These are phyloP conservation scores for Hemicordylus capensis DNA, from an alignment of 2,113 vertebrate species.

Conservation along the genomic window DNA sequence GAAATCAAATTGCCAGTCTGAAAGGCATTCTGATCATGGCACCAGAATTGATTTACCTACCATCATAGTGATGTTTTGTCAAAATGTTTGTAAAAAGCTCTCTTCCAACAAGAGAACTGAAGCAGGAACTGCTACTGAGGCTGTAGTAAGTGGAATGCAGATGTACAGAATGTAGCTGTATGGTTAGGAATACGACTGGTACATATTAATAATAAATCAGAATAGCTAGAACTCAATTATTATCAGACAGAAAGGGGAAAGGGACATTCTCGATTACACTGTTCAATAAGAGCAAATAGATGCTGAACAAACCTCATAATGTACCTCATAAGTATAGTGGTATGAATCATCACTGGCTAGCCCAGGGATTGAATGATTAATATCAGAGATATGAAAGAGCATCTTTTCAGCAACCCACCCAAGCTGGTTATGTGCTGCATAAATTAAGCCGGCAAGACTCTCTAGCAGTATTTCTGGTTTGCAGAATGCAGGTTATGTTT, in stretches of 20 bases:
- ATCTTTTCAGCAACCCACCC: not conserved
- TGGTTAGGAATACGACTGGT: not conserved
- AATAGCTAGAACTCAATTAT: not conserved
- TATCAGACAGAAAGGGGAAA: not conserved
- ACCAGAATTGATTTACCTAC: not conserved
- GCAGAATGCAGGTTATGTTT: not conserved
- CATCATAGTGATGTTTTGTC: not conserved
- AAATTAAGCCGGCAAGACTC: not conserved
- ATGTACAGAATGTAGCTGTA: not conserved
- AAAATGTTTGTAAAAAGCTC: not conserved
- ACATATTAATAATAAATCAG: slow-evolving; percentile 8
- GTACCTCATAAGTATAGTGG: not conserved
- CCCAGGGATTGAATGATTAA: not conserved
- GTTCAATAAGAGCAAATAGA: slow-evolving; percentile 1
- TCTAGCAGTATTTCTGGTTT: not conserved
- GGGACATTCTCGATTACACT: not conserved
- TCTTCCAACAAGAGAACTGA: not conserved
- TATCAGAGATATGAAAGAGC: not conserved
- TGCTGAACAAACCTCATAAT: slow-evolving; percentile 18
- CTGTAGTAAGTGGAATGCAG: not conserved
- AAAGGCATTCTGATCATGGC: not conserved
- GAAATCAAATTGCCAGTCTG: not conserved
- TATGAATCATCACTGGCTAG: slow-evolving; percentile 3
- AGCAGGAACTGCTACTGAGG: not conserved
- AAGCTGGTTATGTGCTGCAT: not conserved